These are phyloP conservation scores for Helicoverpa armigera DNA, from an alignment of 1,140 invertebrate species.

Conservation along the genomic window DNA sequence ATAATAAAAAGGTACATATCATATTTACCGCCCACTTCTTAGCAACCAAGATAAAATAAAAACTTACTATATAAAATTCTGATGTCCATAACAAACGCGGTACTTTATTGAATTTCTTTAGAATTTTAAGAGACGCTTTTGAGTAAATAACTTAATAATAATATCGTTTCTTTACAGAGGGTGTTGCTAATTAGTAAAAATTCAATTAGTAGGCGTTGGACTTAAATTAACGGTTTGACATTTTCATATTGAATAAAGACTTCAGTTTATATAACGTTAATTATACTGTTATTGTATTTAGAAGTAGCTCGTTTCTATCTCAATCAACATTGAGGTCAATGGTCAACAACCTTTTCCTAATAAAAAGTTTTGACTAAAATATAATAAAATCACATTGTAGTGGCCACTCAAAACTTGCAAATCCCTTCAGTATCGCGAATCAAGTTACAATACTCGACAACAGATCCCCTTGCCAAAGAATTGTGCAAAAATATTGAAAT, in stretches of 20 bases:
- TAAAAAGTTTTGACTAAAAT: not conserved
- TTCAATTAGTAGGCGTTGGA: constrained; percentile 18
- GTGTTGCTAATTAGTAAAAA: constrained; percentile 29
- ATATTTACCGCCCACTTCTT: not conserved
- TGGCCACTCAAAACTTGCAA: constrained; percentile 15
- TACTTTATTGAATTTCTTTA: not conserved
- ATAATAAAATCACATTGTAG: not conserved
- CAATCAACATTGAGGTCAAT: no score
- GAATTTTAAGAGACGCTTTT: not conserved
- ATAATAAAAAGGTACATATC: not conserved
- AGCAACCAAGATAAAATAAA: no score
- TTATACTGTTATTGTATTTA: no score
- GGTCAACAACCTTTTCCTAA: no score
- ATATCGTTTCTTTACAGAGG: constrained; percentile 9
- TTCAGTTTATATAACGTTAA: no score
- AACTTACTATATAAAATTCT: no score
- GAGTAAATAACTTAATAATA: constrained; percentile 14
- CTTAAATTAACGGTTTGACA: not conserved
- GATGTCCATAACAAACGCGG: no score
- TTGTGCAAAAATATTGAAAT: constrained; percentile 67
- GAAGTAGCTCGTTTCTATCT: no score
- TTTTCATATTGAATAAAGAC: not conserved
- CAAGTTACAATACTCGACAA: constrained; percentile 30
- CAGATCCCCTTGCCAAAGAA: constrained; percentile 26
- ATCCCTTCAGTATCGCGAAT: not conserved